Evolutionary conservation across 2,113 vertebrate species (phyloP), one percentile per base, ranked within the genome.

Genomic region (Oreocharis arfaki): DNA sequence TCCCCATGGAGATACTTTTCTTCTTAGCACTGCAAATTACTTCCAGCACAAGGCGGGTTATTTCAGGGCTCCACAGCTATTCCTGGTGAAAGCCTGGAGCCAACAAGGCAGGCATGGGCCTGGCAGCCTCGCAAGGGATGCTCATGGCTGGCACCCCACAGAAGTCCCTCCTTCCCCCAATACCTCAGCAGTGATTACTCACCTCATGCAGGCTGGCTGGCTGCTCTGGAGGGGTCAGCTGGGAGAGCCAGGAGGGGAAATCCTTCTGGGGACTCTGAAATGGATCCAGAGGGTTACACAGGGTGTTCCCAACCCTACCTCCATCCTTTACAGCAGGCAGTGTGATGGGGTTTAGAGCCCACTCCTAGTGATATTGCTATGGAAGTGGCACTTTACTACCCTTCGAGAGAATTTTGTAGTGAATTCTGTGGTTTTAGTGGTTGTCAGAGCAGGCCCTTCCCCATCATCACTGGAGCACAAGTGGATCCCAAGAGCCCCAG

Each of bases 191-290:
- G 69, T 44, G 60, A 60, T 42, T 85, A 78, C 98, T 98, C 96
- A 99, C 99, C 97, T 97, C 93, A 5, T 98, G 97, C 33, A 98
- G 93, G 76, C 98, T 98, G 52, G 96, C 76, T 46, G 98, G 98
- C 22, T 98, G 98, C 67, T 99, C 98, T 0, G 87, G 98, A 59
- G 98, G 97, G 39, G 97, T 98, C 90, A 99, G 97, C 90, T 99
- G 98, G 41, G 98, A 99, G 37, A 99, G 97, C 99, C 99, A 99
- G 90, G 98, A 98, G 63, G 99, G 98, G 73, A 99, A 98, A 60
- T 98, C 98, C 95, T 97, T 96, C 52, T 98, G 98, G 11, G 98
- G 97, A 75, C 98, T 99, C 99, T 99, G 97, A n/a, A 95, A 93
- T 12, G 77, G 39, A 94, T 59, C 44, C 68, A 63, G 60, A 80